phyloP scores from a whole-genome alignment of 1,140 invertebrate genomes.

The honey bee (Apis mellifera) region Amel_HAv3.1 CM009935.2:4341501-4342000 shows the following conservation, averaged over 20 bases:
- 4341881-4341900: constrained; percentile 33
- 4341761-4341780: not conserved
- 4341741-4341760: constrained; percentile 2
- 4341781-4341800: constrained; percentile 30
- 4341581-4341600: too few species aligned
- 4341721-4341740: constrained; percentile 14
- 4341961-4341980: not conserved
- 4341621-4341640: not conserved
- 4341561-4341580: too few species aligned
- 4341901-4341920: constrained; percentile 37
- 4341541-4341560: too few species aligned
- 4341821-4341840: constrained; percentile 44
- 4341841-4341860: constrained; percentile 31
- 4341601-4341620: not conserved
- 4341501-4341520: too few species aligned
- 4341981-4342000: not conserved
- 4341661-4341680: not conserved
- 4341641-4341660: not conserved
- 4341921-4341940: constrained; percentile 30
- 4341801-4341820: constrained; percentile 16
- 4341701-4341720: not conserved
- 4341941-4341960: constrained; percentile 1
- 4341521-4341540: too few species aligned
- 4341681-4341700: not conserved
- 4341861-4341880: constrained; percentile 42